Conservation (phyloP, 2,113 vertebrate species). For the Tiliqua scincoides region DNA sequence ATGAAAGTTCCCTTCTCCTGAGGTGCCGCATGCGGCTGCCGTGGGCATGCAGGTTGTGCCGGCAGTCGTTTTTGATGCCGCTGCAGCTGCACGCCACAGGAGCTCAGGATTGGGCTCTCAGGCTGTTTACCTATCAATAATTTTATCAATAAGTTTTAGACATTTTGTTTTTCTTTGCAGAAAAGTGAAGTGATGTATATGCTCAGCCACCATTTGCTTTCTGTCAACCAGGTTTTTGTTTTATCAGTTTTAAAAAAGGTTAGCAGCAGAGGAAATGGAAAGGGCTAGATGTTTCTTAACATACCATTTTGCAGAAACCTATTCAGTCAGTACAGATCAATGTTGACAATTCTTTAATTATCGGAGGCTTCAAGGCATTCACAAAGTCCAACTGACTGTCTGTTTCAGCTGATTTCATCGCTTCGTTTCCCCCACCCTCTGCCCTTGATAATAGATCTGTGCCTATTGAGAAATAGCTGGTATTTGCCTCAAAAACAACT, state of each 20-base stretch:
- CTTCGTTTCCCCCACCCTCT: neutral
- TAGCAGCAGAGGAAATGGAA: slow-evolving; percentile 6
- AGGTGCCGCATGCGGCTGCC: no score
- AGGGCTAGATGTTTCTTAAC: neutral
- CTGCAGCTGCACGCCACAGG: no score
- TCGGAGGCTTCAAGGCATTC: slow-evolving; percentile 45
- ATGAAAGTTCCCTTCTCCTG: no score
- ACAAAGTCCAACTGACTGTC: slow-evolving; percentile 15
- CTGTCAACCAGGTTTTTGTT: no score
- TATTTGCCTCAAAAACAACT: neutral
- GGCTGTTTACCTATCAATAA: no score
- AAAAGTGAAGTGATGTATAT: no score
- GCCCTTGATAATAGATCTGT: slow-evolving; percentile 2
- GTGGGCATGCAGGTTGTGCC: no score
- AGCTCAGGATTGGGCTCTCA: no score
- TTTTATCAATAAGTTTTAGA: no score
- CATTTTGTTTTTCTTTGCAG: no score
- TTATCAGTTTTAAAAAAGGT: neutral
- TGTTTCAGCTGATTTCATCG: slow-evolving; percentile 43
- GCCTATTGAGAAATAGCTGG: slow-evolving; percentile 16
- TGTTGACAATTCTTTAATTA: slow-evolving; percentile 46
- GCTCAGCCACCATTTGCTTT: no score
- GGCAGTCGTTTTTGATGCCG: no score
- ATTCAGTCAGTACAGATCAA: slow-evolving; percentile 35
- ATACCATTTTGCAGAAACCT: neutral